Percentiles rank a stretch among this genome's conserved stretches.
Evolutionary conservation across 2,797 vertebrate species (phyloP).

Genomic region (Myripristis jacobus): DNA sequence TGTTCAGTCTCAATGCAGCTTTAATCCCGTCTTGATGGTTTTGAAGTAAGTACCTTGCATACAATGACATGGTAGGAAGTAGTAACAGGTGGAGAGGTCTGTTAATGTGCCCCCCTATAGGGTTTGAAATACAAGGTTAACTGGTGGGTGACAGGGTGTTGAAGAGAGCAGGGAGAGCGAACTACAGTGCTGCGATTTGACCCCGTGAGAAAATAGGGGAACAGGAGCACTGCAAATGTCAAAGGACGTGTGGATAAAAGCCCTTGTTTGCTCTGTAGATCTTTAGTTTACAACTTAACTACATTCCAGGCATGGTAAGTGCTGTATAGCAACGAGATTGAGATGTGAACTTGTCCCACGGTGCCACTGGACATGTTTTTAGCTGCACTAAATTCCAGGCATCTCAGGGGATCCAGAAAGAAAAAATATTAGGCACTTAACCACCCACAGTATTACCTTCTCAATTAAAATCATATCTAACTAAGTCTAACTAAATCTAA

Average conservation of each 20-base stretch:
- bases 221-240: conserved; percentile 65
- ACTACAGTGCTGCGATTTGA: conserved; percentile 63
- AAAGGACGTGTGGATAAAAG: conserved; percentile 69
- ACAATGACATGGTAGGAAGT: conserved; percentile 26
- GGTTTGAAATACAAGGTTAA: conserved; percentile 71
- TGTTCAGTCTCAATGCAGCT: not conserved
- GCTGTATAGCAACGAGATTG: conserved; percentile 11
- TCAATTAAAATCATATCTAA: not conserved
- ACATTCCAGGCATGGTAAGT: conserved; percentile 50
- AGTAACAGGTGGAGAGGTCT: conserved; percentile 51
- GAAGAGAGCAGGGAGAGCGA: conserved; percentile 56
- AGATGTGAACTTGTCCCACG: conserved; percentile 8
- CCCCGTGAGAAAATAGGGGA: conserved; percentile 72
- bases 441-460: not conserved
- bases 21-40: not conserved
- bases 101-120: conserved; percentile 53
- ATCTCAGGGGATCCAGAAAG: not conserved
- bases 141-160: conserved; percentile 69
- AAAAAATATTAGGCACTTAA: not conserved
- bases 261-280: conserved; percentile 68
- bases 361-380: conserved; percentile 3
- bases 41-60: not conserved
- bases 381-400: not conserved
- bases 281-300: conserved; percentile 69
- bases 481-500: no score